A percentile compares a stretch with the other conserved stretches of the same genome.
phyloP scores from a whole-genome alignment of 2,113 vertebrate species.

The Eptesicus fuscus region DNA sequence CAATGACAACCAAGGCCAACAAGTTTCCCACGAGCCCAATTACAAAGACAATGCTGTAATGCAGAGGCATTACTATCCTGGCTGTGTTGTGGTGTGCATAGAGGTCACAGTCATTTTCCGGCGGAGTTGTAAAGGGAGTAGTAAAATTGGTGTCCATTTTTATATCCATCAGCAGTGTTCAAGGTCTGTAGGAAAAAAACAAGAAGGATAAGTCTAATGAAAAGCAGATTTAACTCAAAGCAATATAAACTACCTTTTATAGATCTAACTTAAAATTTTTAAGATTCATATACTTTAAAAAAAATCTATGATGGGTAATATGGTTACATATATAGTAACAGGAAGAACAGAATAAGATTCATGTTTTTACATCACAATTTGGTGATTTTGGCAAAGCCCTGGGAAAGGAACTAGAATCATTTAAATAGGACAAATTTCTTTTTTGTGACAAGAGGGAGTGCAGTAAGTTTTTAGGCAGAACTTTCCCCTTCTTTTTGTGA shows the following conservation, averaged over 20 bases:
- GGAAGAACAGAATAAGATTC: not conserved
- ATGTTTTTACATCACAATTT: not conserved
- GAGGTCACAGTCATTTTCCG: conserved; percentile 81
- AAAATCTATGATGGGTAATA: not conserved
- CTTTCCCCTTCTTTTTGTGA: conserved; percentile 38
- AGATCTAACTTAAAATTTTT: not conserved
- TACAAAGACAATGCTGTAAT: conserved; percentile 88
- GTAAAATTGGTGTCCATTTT: conserved; percentile 67
- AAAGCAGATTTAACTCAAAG: not conserved
- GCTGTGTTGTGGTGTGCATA: conserved; percentile 89
- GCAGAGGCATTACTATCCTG: conserved; percentile 86
- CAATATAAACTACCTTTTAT: not conserved
- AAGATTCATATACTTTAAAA: not conserved
- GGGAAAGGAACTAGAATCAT: conserved; percentile 43
- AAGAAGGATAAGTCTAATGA: not conserved
- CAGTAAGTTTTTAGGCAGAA: conserved; percentile 31
- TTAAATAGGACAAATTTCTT: conserved; percentile 23
- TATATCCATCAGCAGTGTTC: conserved; percentile 20
- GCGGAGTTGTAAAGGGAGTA: not conserved
- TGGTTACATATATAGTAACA: not conserved
- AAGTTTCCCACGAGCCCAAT: conserved; percentile 91
- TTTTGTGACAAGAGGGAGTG: not conserved
- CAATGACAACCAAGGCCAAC: conserved; percentile 91
- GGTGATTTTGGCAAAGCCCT: not conserved
- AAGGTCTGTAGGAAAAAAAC: conserved; percentile 53